Percentiles rank a stretch among this genome's conserved stretches.
Conservation (phyloP, 2,888 invertebrate genomes). For the Entomobrya proxima region DNA sequence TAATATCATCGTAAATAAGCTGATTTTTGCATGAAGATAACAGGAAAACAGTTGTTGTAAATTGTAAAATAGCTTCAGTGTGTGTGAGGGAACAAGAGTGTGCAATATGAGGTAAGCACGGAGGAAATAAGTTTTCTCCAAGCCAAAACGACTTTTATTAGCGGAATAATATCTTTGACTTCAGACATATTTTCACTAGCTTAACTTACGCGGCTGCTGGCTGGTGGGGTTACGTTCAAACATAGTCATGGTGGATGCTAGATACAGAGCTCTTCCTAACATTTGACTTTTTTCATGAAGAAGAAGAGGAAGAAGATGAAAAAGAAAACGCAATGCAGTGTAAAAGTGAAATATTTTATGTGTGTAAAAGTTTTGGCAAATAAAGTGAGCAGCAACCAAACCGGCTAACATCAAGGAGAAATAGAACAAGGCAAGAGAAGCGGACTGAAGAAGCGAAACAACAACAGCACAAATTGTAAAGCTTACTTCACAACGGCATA, state of each 20-base stretch:
- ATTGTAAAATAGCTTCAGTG: too few species aligned
- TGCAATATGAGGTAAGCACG: too few species aligned
- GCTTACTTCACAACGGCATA: background rate
- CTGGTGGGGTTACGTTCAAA: background rate
- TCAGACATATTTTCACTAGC: background rate
- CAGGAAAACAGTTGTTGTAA: background rate
- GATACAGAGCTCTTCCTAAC: background rate
- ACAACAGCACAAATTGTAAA: constrained; percentile 8
- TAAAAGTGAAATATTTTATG: constrained; percentile 55
- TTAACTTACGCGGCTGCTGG: background rate
- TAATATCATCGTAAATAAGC: background rate
- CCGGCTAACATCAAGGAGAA: background rate
- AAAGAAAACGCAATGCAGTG: constrained; percentile 63
- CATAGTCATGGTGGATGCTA: too few species aligned
- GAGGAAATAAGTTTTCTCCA: too few species aligned
- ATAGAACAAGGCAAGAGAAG: background rate
- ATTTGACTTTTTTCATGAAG: constrained; percentile 2
- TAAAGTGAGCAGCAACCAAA: constrained; percentile 34
- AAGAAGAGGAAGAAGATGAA: constrained; percentile 15
- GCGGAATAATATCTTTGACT: too few species aligned
- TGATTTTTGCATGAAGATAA: constrained; percentile 34
- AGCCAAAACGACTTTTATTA: too few species aligned
- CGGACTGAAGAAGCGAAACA: background rate
- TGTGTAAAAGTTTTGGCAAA: constrained; percentile 49
- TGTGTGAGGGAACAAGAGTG: too few species aligned